Evolutionary conservation across 2,888 invertebrate species (phyloP).

Genomic region (Agrotis puta): DNA sequence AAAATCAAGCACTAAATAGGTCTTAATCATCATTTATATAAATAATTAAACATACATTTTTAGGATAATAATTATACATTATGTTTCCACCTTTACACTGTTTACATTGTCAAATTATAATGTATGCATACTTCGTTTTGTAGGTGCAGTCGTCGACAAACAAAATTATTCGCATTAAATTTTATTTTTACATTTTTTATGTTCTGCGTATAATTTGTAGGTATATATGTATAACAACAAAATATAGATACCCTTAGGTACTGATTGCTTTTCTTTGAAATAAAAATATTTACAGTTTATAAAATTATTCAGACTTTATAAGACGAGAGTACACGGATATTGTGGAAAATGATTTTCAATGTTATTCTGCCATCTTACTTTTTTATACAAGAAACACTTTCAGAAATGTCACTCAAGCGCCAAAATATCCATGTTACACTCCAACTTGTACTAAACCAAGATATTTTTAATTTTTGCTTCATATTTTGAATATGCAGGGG

Average conservation of each 20-base stretch:
- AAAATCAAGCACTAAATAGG: too few species aligned
- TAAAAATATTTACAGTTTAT: background rate
- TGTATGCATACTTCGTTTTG: background rate
- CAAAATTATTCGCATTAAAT: too few species aligned
- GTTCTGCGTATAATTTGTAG: too few species aligned
- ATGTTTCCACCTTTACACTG: background rate
- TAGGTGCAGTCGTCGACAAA: slow-evolving; percentile 14
- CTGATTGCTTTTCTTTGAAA: background rate
- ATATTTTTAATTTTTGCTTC: slow-evolving; percentile 6
- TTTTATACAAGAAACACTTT: background rate
- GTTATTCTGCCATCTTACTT: background rate
- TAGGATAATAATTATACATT: too few species aligned
- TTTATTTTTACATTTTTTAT: too few species aligned
- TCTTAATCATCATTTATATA: too few species aligned
- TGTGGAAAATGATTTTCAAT: background rate
- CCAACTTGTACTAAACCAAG: background rate
- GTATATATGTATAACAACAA: background rate
- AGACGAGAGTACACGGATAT: background rate
- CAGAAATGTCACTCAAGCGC: background rate
- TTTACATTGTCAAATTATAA: slow-evolving; percentile 4
- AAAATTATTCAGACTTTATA: background rate
- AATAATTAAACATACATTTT: too few species aligned
- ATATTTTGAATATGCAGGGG: slow-evolving; percentile 2
- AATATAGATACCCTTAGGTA: background rate
- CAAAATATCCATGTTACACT: background rate